Base-by-base conservation (phyloP, 2,888 invertebrate genomes). In the Galerucella nymphaeae region DNA sequence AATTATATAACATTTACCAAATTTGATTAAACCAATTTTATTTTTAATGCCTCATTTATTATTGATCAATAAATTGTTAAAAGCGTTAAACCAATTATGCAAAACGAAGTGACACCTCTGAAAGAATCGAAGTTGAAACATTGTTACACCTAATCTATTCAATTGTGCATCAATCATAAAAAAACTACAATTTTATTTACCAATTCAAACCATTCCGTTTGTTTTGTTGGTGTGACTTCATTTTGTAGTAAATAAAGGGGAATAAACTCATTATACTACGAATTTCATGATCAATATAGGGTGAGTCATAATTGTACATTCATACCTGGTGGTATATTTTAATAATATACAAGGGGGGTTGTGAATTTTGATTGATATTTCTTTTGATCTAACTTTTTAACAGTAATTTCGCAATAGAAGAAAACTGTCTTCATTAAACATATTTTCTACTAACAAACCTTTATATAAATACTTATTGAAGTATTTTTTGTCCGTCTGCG, bases 161-260 rank as follows among this genome's bases (percentile, higher is more conserved):
- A 48, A 48, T n/a, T 48, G n/a, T 48, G 48, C 14, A 48, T 48
- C 8, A n/a, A 48, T 48, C n/a, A 48, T n/a, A 8, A n/a, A 48
- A 48, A 48, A 48, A 48, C 5, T 5, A n/a, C n/a, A n/a, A 48
- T 48, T 48, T 48, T n/a, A 48, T 48, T n/a, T 48, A 48, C n/a
- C 6, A 48, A n/a, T 48, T 48, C 14, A 48, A 48, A 6, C 48
- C n/a, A n/a, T 48, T 48, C 48, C 6, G 4, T n/a, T n/a, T 48
- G 48, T 48, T 48, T 48, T 48, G n/a, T 48, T 48, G n/a, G 6
- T 48, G n/a, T 48, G 48, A 48, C 48, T n/a, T 48, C n/a, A n/a
- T n/a, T n/a, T 48, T 48, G 48, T 5, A 48, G 48, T 48, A 48
- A 48, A 48, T 48, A n/a, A 48, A n/a, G n/a, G n/a, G 48, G 48